Conservation (phyloP, 2,797 vertebrate species). For the Perodicticus potto region DNA sequence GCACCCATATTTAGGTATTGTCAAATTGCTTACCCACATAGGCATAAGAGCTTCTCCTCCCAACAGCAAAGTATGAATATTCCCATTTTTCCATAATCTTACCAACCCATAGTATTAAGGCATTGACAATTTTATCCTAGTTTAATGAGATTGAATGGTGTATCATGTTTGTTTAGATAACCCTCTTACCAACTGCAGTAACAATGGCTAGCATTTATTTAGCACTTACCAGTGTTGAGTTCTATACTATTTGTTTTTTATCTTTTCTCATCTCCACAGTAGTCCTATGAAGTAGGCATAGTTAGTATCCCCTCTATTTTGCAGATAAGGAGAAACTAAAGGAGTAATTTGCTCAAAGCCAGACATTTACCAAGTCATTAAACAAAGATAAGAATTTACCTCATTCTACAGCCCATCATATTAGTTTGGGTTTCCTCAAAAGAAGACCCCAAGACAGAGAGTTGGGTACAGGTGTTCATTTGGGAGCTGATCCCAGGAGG, state of each 20-base stretch:
- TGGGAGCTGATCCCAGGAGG: slow-evolving; percentile 10
- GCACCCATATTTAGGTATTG: not conserved
- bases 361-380: slow-evolving; percentile 14
- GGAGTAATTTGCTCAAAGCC: slow-evolving; percentile 33
- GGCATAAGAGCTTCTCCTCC: not conserved
- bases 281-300: not conserved
- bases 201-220: not conserved
- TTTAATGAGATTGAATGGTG: not conserved
- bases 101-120: not conserved
- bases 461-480: not conserved
- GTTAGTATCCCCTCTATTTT: slow-evolving; percentile 38
- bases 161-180: not conserved
- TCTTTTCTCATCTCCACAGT: slow-evolving; percentile 38
- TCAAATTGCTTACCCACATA: not conserved
- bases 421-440: slow-evolving; percentile 48
- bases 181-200: not conserved
- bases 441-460: not conserved
- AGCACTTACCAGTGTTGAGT: not conserved
- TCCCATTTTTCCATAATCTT: not conserved
- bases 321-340: slow-evolving; percentile 44
- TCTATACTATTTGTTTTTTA: slow-evolving; percentile 8
- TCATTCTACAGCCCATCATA: slow-evolving; percentile 1
- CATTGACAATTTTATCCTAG: slow-evolving; percentile 11
- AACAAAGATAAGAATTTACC: slow-evolving; percentile 29
- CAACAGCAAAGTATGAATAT: not conserved